A percentile compares a stretch with the other conserved stretches of the same genome.
Evolutionary conservation across 1,140 invertebrate genomes (phyloP).

Genomic region (Aradophagus sp.): DNA sequence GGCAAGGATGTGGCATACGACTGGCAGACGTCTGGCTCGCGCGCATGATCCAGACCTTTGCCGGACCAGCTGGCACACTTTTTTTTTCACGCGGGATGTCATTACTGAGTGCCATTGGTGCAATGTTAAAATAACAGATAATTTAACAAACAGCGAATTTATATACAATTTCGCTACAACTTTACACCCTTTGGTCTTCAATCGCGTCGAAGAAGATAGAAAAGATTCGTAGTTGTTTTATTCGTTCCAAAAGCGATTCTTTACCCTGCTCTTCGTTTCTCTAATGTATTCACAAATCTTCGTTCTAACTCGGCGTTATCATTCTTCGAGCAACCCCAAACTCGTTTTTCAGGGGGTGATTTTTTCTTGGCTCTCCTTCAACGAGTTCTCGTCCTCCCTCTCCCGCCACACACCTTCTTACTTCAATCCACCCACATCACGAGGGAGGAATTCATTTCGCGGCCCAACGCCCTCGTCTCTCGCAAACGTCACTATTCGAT

Average conservation of each 20-base stretch:
- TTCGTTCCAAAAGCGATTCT: constrained; percentile 40
- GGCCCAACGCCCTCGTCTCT: constrained; percentile 69
- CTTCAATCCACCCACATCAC: constrained; percentile 38
- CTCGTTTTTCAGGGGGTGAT: constrained; percentile 53
- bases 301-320: constrained; percentile 67
- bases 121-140: too few species aligned
- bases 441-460: constrained; percentile 70
- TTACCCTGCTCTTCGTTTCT: constrained; percentile 56
- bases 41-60: too few species aligned
- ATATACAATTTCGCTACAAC: too few species aligned
- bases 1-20: too few species aligned
- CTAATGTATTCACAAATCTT: constrained; percentile 72
- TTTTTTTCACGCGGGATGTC: too few species aligned
- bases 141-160: too few species aligned
- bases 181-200: too few species aligned
- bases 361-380: constrained; percentile 53
- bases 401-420: constrained; percentile 31
- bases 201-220: constrained; percentile 58
- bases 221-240: constrained; percentile 57
- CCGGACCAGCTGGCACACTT: too few species aligned
- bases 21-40: too few species aligned
- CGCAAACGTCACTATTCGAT: constrained; percentile 65
- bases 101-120: too few species aligned
- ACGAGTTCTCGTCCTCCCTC: constrained; percentile 26
- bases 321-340: constrained; percentile 64